Conservation (phyloP, 2,113 vertebrate genomes). For the Pristiophorus japonicus region DNA sequence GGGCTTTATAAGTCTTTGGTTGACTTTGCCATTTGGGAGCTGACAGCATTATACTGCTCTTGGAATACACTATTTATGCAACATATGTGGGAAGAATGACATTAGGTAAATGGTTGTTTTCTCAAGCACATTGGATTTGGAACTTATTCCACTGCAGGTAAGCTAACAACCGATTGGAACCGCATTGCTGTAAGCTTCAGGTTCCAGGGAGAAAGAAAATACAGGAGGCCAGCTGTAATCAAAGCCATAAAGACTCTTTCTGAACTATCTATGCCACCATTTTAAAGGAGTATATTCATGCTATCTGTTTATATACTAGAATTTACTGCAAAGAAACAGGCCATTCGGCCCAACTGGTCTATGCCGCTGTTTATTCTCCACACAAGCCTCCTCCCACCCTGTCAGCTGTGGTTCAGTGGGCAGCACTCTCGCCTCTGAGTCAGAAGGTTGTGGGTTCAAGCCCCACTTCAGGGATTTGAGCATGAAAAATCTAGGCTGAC, state of each 20-base stretch:
- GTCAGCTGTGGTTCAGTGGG: too few species aligned
- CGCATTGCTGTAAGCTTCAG: neutral
- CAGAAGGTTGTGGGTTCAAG: too few species aligned
- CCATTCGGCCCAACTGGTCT: neutral
- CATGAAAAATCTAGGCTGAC: too few species aligned
- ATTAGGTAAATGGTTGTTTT: neutral
- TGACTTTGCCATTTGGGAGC: neutral
- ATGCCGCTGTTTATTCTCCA: neutral
- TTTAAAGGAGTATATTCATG: neutral
- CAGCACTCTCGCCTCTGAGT: too few species aligned
- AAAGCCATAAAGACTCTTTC: neutral
- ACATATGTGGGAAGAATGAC: constrained; percentile 1
- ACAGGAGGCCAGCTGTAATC: neutral
- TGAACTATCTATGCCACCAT: neutral
- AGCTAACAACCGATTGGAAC: neutral
- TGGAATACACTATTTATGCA: constrained; percentile 12
- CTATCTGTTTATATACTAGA: neutral
- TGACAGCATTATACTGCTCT: neutral
- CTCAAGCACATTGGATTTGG: neutral
- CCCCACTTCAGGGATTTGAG: too few species aligned
- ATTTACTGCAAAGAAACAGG: neutral
- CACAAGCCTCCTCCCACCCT: neutral
- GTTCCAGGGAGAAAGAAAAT: neutral
- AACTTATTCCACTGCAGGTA: neutral
- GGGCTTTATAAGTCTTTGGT: neutral